Percentiles rank a stretch among this genome's conserved stretches.
Conservation (phyloP, 1,140 invertebrate species). For the Hylaeus anthracinus region DNA sequence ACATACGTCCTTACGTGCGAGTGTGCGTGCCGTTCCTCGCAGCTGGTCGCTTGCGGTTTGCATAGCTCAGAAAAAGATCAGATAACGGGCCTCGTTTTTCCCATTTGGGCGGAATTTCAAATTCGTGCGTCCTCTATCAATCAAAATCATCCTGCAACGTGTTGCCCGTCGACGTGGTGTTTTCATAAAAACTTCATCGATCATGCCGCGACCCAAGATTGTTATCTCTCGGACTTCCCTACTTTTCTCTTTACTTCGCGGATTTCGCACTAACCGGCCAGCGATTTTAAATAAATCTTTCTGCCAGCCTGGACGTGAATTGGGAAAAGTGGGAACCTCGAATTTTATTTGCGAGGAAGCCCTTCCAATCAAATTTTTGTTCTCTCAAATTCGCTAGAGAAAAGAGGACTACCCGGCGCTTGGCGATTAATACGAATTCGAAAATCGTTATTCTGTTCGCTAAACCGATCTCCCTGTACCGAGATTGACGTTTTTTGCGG, state of each 20-base stretch:
- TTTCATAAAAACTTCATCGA: constrained; percentile 61
- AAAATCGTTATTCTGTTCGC: no score
- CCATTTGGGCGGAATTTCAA: constrained; percentile 46
- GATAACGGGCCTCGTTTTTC: constrained; percentile 8
- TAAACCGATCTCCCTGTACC: no score
- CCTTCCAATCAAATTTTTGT: no score
- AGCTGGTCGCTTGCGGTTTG: not conserved
- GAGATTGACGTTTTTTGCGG: no score
- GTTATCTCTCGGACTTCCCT: not conserved
- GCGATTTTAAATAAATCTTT: no score
- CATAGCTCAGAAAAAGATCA: constrained; percentile 9
- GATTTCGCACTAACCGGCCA: no score
- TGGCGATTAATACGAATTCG: no score
- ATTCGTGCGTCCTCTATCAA: constrained; percentile 53
- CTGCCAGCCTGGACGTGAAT: no score
- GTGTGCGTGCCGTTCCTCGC: constrained; percentile 23
- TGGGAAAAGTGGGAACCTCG: no score
- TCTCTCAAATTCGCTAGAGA: no score
- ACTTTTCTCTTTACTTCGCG: not conserved
- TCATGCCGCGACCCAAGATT: constrained; percentile 30
- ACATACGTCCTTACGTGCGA: constrained; percentile 25
- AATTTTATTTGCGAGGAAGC: no score
- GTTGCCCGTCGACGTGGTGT: constrained; percentile 10
- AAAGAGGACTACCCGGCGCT: no score
- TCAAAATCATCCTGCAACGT: constrained; percentile 40